Evolutionary conservation across 2,888 invertebrate genomes (phyloP), one percentile per base, ranked within the genome.

Genomic region (Luperina testacea): DNA sequence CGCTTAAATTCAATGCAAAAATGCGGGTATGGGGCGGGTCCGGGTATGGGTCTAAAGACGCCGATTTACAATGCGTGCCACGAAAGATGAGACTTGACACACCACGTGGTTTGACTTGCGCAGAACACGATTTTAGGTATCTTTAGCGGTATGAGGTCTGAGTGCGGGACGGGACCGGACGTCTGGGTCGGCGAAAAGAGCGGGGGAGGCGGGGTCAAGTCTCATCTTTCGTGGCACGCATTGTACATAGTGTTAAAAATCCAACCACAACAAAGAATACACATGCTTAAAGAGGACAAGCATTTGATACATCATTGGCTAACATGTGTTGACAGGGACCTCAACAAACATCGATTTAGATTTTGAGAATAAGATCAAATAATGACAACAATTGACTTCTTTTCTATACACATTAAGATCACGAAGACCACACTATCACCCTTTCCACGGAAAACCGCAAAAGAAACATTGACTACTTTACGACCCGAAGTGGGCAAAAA

Each of bases 401-500:
- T 81, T 81, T 51, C 71, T 72, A 0, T 24, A 5, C 7, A 20
- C 53, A 71, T 77, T 65, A 70, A 57, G 38, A 77, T 48, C 42
- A 51, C 38, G 15, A n/a, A 57, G 45, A 65, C 53, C 27, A 42
- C 48, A 81, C 6, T 32, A 9, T n/a, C 6, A 3, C 27, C 64
- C 17, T 76, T 77, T 61, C 67, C 63, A 75, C 48, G 27, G 15
- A 59, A 86, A 87, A 82, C 80, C 76, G 84, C 80, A 80, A 83
- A 65, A 68, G 7, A 76, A 72, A 38, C 42, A 9, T n/a, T 51
- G 32, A 32, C 78, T 86, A 88, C 82, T 67, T 73, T 75, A 4
- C 69, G 79, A 81, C 78, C 80, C 65, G 5, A 13, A 59, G n/a
- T 59, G 57, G 57, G 11, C 57, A n/a, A 24, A 72, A 83, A 87